Percentiles rank a stretch among this genome's conserved stretches.
Evolutionary conservation across 2,888 invertebrate genomes (phyloP).

Genomic region (Oligia fasciuncula): DNA sequence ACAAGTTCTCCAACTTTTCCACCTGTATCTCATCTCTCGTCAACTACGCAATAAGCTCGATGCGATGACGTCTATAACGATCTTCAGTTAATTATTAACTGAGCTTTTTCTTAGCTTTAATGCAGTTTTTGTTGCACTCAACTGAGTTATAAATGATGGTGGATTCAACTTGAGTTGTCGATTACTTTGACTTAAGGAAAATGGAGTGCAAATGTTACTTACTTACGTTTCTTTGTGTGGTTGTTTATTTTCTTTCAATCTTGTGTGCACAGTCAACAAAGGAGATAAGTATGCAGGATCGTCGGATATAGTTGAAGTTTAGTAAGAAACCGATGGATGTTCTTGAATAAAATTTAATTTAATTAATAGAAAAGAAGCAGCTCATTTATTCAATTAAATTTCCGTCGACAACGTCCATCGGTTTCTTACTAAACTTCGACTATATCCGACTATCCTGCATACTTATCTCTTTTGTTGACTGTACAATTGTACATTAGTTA

Average conservation of each 20-base stretch:
- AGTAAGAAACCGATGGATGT: too few species aligned
- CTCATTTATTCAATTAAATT: too few species aligned
- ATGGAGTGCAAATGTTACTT: background rate
- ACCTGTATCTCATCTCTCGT: slow-evolving; percentile 13
- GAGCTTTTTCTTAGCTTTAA: slow-evolving; percentile 54
- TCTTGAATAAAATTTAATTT: too few species aligned
- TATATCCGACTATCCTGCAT: too few species aligned
- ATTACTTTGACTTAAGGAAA: slow-evolving; percentile 11
- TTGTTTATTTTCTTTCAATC: background rate
- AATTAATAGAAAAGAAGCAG: too few species aligned
- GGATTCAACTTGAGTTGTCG: slow-evolving; percentile 3
- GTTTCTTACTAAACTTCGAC: too few species aligned
- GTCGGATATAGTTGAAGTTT: too few species aligned
- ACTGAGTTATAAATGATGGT: slow-evolving; percentile 45
- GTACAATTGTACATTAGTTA: too few species aligned
- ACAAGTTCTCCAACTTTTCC: slow-evolving; percentile 1
- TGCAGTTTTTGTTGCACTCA: slow-evolving; percentile 54
- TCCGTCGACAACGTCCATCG: too few species aligned
- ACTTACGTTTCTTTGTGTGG: background rate
- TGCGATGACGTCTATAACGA: slow-evolving; percentile 54
- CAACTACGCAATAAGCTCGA: slow-evolving; percentile 50
- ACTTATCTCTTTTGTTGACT: too few species aligned
- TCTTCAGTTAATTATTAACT: slow-evolving; percentile 54
- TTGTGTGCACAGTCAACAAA: too few species aligned
- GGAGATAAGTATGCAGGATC: too few species aligned